phyloP scores from a whole-genome alignment of 2,797 vertebrate genomes.

The Tapirus indicus region DNA sequence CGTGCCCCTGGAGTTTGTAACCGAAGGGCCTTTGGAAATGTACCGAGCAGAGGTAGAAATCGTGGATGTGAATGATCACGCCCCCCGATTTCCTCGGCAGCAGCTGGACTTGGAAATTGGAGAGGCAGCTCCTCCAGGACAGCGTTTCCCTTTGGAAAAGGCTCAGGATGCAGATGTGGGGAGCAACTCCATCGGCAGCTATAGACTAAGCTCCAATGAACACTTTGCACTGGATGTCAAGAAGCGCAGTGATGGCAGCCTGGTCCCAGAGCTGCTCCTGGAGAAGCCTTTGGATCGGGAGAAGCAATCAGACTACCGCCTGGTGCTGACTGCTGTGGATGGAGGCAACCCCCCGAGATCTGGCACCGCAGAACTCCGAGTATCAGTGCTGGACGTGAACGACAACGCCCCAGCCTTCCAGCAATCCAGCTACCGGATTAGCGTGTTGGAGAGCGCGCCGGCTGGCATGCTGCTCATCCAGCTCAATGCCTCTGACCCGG shows the following conservation, averaged over 20 bases:
- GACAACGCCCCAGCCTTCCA: conserved; percentile 85
- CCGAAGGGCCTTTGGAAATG: conserved; percentile 83
- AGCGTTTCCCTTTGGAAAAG: conserved; percentile 82
- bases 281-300: conserved; percentile 84
- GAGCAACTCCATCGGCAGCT: conserved; percentile 84
- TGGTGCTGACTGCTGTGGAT: conserved; percentile 82
- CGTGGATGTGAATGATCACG: conserved; percentile 85
- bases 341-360: conserved; percentile 83
- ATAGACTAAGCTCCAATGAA: conserved; percentile 82
- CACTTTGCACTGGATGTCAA: conserved; percentile 87
- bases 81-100: conserved; percentile 82
- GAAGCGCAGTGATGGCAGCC: conserved; percentile 87
- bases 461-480: conserved; percentile 81
- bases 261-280: conserved; percentile 83
- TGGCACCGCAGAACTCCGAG: conserved; percentile 81
- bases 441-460: conserved; percentile 80
- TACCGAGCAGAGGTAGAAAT: conserved; percentile 85
- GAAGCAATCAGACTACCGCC: conserved; percentile 80
- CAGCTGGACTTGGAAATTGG: conserved; percentile 83
- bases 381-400: conserved; percentile 85
- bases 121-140: conserved; percentile 81
- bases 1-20: conserved; percentile 84
- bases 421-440: conserved; percentile 82
- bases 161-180: conserved; percentile 83
- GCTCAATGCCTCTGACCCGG: conserved; percentile 82